Percentiles rank a stretch among this genome's conserved stretches.
These are phyloP conservation scores for Myiotriccus ornatus DNA, from an alignment of 2,797 vertebrate genomes.

Conservation along the genomic window DNA sequence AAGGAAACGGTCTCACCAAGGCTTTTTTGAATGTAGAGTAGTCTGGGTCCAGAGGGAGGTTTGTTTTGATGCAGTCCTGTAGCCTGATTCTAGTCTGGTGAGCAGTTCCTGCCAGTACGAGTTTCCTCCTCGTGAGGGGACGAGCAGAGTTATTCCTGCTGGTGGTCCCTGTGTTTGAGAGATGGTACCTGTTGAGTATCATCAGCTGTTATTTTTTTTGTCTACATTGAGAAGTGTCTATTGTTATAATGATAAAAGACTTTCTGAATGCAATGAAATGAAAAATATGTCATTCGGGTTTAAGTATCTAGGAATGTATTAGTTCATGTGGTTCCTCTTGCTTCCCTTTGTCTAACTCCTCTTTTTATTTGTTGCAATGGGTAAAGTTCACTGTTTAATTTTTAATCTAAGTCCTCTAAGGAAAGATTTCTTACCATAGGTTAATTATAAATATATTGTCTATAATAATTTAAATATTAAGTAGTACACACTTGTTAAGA, in stretches of 20 bases:
- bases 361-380: not conserved
- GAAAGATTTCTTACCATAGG: not conserved
- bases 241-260: not conserved
- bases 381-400: not conserved
- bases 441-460: not conserved
- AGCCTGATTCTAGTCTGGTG: not conserved
- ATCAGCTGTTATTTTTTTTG: not conserved
- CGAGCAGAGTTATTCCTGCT: not conserved
- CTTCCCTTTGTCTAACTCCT: not conserved
- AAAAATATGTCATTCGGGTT: not conserved
- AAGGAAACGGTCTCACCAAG: not conserved
- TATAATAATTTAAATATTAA: not conserved
- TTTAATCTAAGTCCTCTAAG: not conserved
- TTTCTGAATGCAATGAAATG: not conserved
- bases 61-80: not conserved
- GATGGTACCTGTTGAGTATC: not conserved
- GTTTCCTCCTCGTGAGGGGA: not conserved
- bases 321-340: not conserved
- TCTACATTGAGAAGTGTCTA: not conserved
- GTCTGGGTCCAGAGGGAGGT: not conserved
- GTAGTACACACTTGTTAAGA: not conserved
- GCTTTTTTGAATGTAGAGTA: not conserved
- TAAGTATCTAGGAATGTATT: not conserved
- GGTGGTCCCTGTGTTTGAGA: not conserved
- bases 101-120: accelerated